phyloP scores from a whole-genome alignment of 2,888 invertebrate genomes.

The Criorhina ranunculi region DNA sequence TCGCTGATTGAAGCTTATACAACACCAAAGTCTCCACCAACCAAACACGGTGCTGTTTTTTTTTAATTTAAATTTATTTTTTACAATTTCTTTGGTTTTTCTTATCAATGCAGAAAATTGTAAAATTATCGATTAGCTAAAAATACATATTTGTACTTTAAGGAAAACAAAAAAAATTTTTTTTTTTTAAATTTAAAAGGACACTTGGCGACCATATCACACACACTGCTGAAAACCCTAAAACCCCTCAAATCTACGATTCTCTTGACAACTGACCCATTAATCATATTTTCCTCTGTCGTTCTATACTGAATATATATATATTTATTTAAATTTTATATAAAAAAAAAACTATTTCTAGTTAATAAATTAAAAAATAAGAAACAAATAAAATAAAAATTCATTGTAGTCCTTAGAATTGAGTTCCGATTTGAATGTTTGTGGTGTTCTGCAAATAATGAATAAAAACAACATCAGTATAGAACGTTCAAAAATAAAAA shows the following conservation, averaged over 20 bases:
- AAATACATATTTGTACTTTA: too few relatives aligned
- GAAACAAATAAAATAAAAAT: slow-evolving; percentile 34
- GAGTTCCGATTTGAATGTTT: slow-evolving; percentile 68
- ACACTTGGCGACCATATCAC: slow-evolving; percentile 11
- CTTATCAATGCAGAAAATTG: too few relatives aligned
- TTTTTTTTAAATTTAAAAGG: background rate
- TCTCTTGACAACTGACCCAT: slow-evolving; percentile 65
- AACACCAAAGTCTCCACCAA: too few relatives aligned
- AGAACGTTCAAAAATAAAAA: slow-evolving; percentile 60
- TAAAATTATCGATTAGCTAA: too few relatives aligned
- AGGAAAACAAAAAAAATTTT: background rate
- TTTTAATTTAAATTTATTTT: too few relatives aligned
- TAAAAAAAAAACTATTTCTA: slow-evolving; percentile 27
- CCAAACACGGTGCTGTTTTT: too few relatives aligned
- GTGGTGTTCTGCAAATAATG: slow-evolving; percentile 73
- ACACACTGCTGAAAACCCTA: slow-evolving; percentile 6
- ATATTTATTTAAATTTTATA: slow-evolving; percentile 21
- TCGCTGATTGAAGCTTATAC: too few relatives aligned
- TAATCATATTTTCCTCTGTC: slow-evolving; percentile 63
- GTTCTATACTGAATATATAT: slow-evolving; percentile 72
- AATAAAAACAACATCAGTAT: slow-evolving; percentile 65
- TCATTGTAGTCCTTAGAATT: slow-evolving; percentile 56
- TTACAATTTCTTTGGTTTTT: too few relatives aligned
- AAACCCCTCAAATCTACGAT: background rate
- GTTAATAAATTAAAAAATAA: slow-evolving; percentile 20